phyloP scores from a whole-genome alignment of 2,113 vertebrate genomes.

The Toxotes jaculatrix region DNA sequence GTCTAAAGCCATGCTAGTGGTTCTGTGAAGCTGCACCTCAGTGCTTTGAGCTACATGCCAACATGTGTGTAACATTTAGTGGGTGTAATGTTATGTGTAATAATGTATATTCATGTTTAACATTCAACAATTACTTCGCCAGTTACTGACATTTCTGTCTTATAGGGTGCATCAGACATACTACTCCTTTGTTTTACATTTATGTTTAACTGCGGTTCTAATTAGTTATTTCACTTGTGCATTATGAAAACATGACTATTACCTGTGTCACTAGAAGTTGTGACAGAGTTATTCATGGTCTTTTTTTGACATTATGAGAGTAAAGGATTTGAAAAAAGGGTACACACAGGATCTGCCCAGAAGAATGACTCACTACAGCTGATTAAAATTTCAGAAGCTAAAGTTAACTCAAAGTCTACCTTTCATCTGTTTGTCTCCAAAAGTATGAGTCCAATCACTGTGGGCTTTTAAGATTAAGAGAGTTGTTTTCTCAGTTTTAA shows the following conservation, averaged over 20 bases:
- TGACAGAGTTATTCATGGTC: not conserved
- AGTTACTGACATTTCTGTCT: too few relatives aligned
- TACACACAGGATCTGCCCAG: not conserved
- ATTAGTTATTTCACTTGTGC: not conserved
- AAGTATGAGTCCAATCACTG: constrained; percentile 7
- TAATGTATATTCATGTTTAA: too few relatives aligned
- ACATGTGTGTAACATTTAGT: too few relatives aligned
- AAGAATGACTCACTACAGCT: not conserved
- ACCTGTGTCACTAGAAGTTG: not conserved
- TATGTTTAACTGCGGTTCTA: constrained; percentile 14
- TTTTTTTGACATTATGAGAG: not conserved
- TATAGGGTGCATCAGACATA: not conserved
- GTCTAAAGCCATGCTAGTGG: too few relatives aligned
- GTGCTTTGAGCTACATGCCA: too few relatives aligned
- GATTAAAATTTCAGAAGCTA: not conserved
- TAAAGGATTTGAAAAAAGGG: not conserved
- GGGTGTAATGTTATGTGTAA: too few relatives aligned
- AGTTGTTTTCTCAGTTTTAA: constrained; percentile 12
- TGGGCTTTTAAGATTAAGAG: constrained; percentile 28
- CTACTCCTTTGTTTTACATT: not conserved
- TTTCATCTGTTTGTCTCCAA: constrained; percentile 7
- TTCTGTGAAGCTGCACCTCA: too few relatives aligned
- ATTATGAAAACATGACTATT: not conserved
- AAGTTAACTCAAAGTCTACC: not conserved
- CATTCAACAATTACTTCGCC: too few relatives aligned